Evolutionary conservation across 2,113 vertebrate genomes (phyloP).

Genomic region (Sebastes fasciatus): DNA sequence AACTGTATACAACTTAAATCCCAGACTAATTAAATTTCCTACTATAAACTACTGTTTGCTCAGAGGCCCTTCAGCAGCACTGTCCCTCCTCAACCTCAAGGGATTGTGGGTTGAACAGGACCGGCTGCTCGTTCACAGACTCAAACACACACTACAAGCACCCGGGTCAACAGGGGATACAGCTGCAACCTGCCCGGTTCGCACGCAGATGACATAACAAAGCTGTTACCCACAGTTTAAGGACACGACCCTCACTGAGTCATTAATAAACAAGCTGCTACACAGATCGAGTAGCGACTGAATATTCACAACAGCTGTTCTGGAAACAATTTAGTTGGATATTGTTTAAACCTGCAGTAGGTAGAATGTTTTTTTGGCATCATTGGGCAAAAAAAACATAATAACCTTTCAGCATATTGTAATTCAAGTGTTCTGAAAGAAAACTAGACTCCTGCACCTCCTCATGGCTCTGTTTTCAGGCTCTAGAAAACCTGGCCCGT

Average conservation of each 20-base stretch:
- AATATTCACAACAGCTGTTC: constrained; percentile 8
- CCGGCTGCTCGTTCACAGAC: constrained; percentile 17
- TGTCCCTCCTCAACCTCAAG: constrained; percentile 4
- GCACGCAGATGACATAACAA: constrained; percentile 43
- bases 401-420: too few species aligned
- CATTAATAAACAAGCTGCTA: constrained; percentile 43
- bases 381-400: too few species aligned
- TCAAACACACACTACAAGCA: constrained; percentile 27
- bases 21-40: neutral
- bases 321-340: neutral
- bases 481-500: too few species aligned
- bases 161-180: constrained; percentile 41
- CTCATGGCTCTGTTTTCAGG: too few species aligned
- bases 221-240: constrained; percentile 36
- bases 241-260: constrained; percentile 34
- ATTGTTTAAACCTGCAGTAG: too few species aligned
- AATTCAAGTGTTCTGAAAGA: too few species aligned
- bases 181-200: constrained; percentile 38
- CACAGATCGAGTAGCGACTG: constrained; percentile 13
- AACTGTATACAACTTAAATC: neutral
- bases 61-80: constrained; percentile 29
- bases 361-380: too few species aligned
- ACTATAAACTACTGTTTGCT: neutral
- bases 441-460: too few species aligned
- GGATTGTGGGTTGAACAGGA: neutral